Evolutionary conservation across 2,888 invertebrate genomes (phyloP).

Genomic region (Bombyx huttoni): DNA sequence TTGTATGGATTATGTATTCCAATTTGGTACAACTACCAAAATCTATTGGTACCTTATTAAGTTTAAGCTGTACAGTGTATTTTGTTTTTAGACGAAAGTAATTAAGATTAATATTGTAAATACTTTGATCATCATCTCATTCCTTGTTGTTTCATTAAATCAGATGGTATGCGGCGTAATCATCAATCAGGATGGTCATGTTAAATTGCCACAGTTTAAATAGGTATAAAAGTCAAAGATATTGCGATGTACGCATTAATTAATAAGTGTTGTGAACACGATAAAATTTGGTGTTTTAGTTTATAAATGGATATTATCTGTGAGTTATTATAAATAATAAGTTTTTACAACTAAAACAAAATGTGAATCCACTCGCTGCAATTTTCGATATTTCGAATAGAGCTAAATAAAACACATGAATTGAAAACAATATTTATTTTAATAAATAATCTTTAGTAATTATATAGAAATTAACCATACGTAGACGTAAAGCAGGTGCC

Average conservation of each 20-base stretch:
- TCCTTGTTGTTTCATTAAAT: not conserved
- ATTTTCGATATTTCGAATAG: not conserved
- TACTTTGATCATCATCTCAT: not conserved
- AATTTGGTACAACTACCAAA: slow-evolving; percentile 58
- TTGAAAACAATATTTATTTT: not conserved
- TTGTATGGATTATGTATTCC: slow-evolving; percentile 23
- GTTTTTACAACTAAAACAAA: not conserved
- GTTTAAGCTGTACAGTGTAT: slow-evolving; percentile 31
- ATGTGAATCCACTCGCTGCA: not conserved
- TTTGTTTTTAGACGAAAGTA: not conserved
- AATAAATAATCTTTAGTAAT: not conserved
- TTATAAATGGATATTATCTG: not conserved
- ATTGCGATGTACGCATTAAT: not conserved
- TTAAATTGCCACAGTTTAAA: not conserved
- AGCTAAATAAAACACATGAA: not conserved
- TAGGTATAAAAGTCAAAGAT: not conserved
- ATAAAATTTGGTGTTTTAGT: not conserved
- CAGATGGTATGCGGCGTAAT: not conserved
- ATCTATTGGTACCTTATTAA: slow-evolving; percentile 58
- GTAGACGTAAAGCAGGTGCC: not conserved
- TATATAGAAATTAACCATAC: not conserved
- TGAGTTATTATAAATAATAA: not conserved
- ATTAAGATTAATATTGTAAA: not conserved
- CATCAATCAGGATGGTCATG: not conserved
- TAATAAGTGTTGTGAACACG: not conserved